Base-by-base conservation (phyloP, 1,140 invertebrate genomes). In the Formica exsecta region DNA sequence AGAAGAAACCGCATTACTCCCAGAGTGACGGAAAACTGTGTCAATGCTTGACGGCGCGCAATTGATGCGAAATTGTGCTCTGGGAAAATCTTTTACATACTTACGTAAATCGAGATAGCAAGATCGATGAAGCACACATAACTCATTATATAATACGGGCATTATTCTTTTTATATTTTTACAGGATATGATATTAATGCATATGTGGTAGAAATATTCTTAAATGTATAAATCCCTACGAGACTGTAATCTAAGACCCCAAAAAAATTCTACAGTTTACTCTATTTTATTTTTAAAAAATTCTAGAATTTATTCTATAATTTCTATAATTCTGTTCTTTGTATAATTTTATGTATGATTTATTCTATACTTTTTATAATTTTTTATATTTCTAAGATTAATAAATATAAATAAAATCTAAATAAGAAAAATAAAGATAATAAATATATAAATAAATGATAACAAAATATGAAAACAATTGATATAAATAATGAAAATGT, bases 21-120 rank as follows among this genome's bases (percentile, higher is more conserved):
- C 41, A 51, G 64, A 32, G 3, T 51, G 41, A 62, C 13, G 29
- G n/a, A 54, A 86, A 85, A 91, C 57, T 54, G 71, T 87, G 90
- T 81, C 86, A 87, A 87, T 87, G 66, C 57, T 74, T 89, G 32
- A 44, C 32, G 59, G 19, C 32, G 38, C 36, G 41, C 22, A 66
- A 48, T 66, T 48, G 25, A 44, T 44, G 19, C 44, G 25, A 64
- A 85, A 65, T 77, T 57, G 32, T 29, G 19, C 16, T 65, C 16
- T 77, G 59, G 8, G 83, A 85, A 62, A 77, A 85, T 61, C 16
- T 25, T 77, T 77, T 59, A 32, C 44, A 32, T 22, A 51, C 19
- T 84, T 84, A 75, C 19, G 13, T 75, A 84, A 75, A 75, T 29
- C 68, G 16, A 29, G 16, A 25, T 5, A 44, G 38, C 57, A 6